These are phyloP conservation scores for Hippoglossus stenolepis DNA, from an alignment of 2,113 vertebrate species.

Conservation along the genomic window DNA sequence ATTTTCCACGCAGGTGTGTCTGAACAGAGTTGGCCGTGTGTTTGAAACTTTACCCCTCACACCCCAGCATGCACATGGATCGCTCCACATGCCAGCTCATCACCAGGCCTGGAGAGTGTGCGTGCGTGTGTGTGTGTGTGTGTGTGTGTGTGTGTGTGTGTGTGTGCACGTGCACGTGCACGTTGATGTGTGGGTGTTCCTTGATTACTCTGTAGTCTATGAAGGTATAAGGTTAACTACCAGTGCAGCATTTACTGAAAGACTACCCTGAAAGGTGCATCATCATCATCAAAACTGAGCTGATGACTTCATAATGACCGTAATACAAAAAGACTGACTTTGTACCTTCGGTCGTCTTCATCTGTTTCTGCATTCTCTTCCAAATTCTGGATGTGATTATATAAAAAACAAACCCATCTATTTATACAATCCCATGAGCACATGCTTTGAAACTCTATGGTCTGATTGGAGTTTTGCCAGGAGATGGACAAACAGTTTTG, in stretches of 20 bases:
- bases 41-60: slow-evolving; percentile 68
- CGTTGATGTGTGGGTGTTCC: slow-evolving; percentile 45
- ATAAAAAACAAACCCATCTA: neutral
- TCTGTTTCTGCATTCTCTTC: slow-evolving; percentile 25
- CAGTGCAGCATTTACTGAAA: slow-evolving; percentile 29
- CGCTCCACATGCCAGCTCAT: slow-evolving; percentile 45
- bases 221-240: slow-evolving; percentile 62
- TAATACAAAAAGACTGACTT: slow-evolving; percentile 38
- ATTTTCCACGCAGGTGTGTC: slow-evolving; percentile 52
- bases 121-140: neutral
- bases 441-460: neutral
- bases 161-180: neutral
- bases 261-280: slow-evolving; percentile 47
- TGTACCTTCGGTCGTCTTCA: slow-evolving; percentile 14
- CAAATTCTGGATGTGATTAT: slow-evolving; percentile 9
- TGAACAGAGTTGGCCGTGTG: slow-evolving; percentile 20
- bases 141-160: neutral
- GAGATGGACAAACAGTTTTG: neutral
- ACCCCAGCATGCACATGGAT: slow-evolving; percentile 27
- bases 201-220: slow-evolving; percentile 51
- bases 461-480: neutral
- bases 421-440: neutral
- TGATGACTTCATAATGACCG: slow-evolving; percentile 51
- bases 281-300: slow-evolving; percentile 40
- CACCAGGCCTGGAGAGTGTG: slow-evolving; percentile 4